phyloP scores from a whole-genome alignment of 2,797 vertebrate species.

The Manis crassicaudata region DNA sequence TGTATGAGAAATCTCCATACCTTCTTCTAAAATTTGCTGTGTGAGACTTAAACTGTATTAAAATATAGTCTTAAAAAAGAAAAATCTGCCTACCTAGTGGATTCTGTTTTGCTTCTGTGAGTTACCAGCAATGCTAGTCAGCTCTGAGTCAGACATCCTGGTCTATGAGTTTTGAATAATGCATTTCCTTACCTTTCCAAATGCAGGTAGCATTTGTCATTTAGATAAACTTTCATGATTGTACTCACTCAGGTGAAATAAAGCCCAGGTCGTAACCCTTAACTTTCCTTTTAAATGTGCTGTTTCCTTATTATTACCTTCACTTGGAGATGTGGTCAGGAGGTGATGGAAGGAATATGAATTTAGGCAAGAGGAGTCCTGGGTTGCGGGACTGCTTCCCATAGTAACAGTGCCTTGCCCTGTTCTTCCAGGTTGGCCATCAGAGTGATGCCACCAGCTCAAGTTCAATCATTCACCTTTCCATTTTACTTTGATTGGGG shows the following conservation, averaged over 20 bases:
- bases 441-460: not conserved
- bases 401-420: not conserved
- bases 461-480: not conserved
- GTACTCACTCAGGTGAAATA: not conserved
- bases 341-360: not conserved
- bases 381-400: not conserved
- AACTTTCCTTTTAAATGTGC: not conserved
- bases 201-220: not conserved
- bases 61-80: not conserved
- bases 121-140: not conserved
- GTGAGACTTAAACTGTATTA: not conserved
- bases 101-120: not conserved
- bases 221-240: not conserved
- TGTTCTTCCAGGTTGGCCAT: not conserved
- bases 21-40: not conserved
- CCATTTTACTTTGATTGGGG: not conserved
- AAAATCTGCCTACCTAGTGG: not conserved
- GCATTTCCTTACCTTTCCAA: not conserved
- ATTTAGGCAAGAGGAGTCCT: not conserved
- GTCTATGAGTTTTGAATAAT: not conserved
- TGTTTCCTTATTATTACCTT: not conserved
- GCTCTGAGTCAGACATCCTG: not conserved
- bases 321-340: not conserved
- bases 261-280: not conserved
- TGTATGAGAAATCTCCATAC: not conserved